A percentile compares a stretch with the other conserved stretches of the same genome.
phyloP scores from a whole-genome alignment of 23 tunicate genomes.

The Phallusia fumigata region DNA sequence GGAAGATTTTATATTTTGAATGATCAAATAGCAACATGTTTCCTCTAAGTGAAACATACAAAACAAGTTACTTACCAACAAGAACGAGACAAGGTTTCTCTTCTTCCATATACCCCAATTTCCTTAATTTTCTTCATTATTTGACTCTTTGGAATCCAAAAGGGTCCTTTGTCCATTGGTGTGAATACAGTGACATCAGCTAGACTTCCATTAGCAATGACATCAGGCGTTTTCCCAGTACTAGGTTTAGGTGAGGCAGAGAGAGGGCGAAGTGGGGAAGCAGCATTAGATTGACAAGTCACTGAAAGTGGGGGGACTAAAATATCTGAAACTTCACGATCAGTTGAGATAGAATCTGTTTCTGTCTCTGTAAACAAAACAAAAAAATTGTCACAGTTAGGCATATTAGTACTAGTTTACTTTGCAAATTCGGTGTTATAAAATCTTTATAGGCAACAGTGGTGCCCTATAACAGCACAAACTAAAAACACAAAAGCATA shows the following conservation, averaged over 20 bases:
- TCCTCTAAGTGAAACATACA: too few relatives aligned
- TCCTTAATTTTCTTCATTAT: constrained; percentile 62
- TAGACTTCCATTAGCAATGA: neutral
- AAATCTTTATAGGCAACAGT: too few relatives aligned
- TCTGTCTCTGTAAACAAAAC: neutral
- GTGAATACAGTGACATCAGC: constrained; percentile 13
- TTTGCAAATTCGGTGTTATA: too few relatives aligned
- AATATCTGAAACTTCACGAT: neutral
- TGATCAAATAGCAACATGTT: too few relatives aligned
- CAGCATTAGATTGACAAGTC: neutral
- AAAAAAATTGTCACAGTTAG: neutral
- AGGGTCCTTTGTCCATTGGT: constrained; percentile 24
- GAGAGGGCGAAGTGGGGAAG: neutral
- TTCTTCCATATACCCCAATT: constrained; percentile 69
- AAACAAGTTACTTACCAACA: constrained; percentile 61
- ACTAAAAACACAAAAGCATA: too few relatives aligned
- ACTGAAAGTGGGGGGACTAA: neutral
- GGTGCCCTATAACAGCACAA: too few relatives aligned
- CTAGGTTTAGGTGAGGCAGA: neutral
- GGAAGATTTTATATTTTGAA: too few relatives aligned
- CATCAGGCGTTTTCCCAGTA: neutral
- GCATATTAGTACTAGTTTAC: too few relatives aligned
- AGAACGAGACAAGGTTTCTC: constrained; percentile 60
- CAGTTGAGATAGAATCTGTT: neutral
- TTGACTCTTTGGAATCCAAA: constrained; percentile 70